Conservation (phyloP, 2,888 invertebrate genomes). For the Cheilosia soror region DNA sequence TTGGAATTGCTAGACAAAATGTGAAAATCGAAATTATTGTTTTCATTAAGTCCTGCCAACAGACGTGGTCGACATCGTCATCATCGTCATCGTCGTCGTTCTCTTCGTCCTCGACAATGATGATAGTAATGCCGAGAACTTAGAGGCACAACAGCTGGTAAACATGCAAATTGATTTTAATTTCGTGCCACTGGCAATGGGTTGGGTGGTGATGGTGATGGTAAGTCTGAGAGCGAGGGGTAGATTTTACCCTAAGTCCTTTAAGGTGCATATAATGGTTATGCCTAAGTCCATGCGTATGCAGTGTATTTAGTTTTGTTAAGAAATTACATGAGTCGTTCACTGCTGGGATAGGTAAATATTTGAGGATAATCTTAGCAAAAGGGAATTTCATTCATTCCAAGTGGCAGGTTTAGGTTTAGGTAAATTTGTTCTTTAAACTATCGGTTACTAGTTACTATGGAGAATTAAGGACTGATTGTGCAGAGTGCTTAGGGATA, state of each 20-base stretch:
- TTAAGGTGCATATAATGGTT: background rate
- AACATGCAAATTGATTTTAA: constrained; percentile 62
- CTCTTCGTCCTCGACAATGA: background rate
- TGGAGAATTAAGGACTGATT: background rate
- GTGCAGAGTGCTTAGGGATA: no score
- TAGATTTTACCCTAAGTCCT: background rate
- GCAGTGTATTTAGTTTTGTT: constrained; percentile 38
- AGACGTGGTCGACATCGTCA: constrained; percentile 49
- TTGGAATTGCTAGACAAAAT: constrained; percentile 43
- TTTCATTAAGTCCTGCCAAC: constrained; percentile 65
- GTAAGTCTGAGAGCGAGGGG: background rate
- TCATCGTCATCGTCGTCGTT: background rate
- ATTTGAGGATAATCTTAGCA: constrained; percentile 45
- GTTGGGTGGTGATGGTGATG: background rate
- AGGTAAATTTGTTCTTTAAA: constrained; percentile 39
- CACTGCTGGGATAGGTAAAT: constrained; percentile 55
- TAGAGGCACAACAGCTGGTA: constrained; percentile 10
- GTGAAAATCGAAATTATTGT: constrained; percentile 67
- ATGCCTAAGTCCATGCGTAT: background rate
- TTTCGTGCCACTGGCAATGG: background rate
- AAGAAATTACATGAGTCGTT: constrained; percentile 51
- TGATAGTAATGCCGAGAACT: constrained; percentile 22
- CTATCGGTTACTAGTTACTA: constrained; percentile 2
- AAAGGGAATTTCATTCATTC: constrained; percentile 24
- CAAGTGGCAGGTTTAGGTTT: constrained; percentile 16